phyloP scores from a whole-genome alignment of 2,797 vertebrate species.

The Dipus sagitta region DNA sequence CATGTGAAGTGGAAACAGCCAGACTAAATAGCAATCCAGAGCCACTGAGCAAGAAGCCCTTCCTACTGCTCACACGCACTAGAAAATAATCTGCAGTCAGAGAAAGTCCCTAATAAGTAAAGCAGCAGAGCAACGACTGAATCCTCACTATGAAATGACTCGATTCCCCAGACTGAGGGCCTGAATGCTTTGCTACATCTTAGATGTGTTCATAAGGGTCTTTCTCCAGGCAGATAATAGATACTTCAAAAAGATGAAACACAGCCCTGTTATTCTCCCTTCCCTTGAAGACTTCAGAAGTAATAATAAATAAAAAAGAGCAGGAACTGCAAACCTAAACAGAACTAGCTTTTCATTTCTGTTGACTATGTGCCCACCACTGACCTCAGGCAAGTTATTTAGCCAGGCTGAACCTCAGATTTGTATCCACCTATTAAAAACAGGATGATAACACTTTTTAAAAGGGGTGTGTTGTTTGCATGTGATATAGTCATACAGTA shows the following conservation, averaged over 20 bases:
- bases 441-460: background rate
- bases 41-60: conserved; percentile 64
- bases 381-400: conserved; percentile 40
- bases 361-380: background rate
- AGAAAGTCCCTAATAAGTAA: conserved; percentile 62
- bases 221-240: conserved; percentile 33
- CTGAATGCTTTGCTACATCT: conserved; percentile 30
- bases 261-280: background rate
- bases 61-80: conserved; percentile 68
- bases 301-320: background rate
- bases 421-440: conserved; percentile 38
- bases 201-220: background rate
- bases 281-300: conserved; percentile 35
- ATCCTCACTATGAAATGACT: background rate
- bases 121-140: conserved; percentile 37
- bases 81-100: conserved; percentile 72
- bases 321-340: background rate
- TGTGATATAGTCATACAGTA: too few species aligned
- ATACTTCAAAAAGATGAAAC: conserved; percentile 51
- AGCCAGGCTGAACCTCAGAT: background rate
- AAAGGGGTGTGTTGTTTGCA: background rate
- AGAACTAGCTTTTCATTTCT: conserved; percentile 31
- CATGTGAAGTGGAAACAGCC: conserved; percentile 8
- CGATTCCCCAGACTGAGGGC: background rate
- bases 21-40: conserved; percentile 72